Evolutionary conservation across 1,140 invertebrate species (phyloP).

Genomic region (Aplysia californica): DNA sequence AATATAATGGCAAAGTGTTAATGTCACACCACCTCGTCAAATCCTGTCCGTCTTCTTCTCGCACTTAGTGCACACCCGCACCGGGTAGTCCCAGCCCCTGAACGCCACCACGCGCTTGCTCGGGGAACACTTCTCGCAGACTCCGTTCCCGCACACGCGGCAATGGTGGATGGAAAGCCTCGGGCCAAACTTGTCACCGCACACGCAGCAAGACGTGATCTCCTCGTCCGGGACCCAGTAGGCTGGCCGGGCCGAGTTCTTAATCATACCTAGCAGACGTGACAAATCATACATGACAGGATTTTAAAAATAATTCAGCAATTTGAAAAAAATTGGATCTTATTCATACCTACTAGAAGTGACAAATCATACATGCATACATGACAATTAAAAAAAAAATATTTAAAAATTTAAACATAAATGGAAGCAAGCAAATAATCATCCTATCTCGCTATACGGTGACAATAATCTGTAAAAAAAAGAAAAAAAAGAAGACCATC

Average conservation of each 20-base stretch:
- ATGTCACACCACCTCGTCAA: neutral
- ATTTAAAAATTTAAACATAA: no score
- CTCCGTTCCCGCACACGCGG: conserved; percentile 72
- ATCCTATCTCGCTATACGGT: no score
- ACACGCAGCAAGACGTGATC: conserved; percentile 76
- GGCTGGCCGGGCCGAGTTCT: conserved; percentile 80
- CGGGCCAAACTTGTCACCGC: conserved; percentile 72
- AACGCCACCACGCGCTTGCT: conserved; percentile 63
- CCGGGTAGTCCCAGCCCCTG: conserved; percentile 69
- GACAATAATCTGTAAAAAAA: no score
- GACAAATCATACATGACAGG: no score
- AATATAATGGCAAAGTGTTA: no score
- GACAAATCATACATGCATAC: no score
- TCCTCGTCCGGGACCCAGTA: conserved; percentile 86
- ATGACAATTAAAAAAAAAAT: no score
- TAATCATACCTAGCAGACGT: conserved; percentile 74
- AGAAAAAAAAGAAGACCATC: no score
- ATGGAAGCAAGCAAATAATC: no score
- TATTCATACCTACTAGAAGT: no score
- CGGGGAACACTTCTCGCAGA: conserved; percentile 68
- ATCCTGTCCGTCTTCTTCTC: conserved; percentile 53
- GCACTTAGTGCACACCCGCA: conserved; percentile 69
- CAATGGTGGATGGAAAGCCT: conserved; percentile 80
- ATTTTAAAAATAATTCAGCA: no score
- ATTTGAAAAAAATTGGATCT: no score